phyloP scores from a whole-genome alignment of 2,797 vertebrate genomes.

The Apogon hyalosoma region DNA sequence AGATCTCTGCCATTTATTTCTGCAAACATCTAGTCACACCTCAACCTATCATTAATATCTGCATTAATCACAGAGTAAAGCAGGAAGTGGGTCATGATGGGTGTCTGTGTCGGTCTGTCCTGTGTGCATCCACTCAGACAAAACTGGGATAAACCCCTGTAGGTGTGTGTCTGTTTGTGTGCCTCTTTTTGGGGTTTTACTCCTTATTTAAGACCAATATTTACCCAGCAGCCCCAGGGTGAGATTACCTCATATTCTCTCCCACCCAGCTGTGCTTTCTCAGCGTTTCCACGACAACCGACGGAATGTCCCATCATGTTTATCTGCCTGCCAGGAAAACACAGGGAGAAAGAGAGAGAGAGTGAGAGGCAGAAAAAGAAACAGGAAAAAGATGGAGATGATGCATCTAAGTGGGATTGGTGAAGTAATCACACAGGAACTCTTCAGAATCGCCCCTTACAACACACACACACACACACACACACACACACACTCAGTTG shows the following conservation, averaged over 20 bases:
- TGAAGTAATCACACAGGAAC: conserved; percentile 24
- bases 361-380: conserved; percentile 51
- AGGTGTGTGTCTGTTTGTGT: conserved; percentile 76
- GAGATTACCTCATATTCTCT: conserved; percentile 96
- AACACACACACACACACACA: conserved; percentile 1
- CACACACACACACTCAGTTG: neutral
- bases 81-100: conserved; percentile 68
- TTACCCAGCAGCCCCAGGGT: conserved; percentile 93
- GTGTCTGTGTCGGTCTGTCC: conserved; percentile 55
- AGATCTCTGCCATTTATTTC: conserved; percentile 38
- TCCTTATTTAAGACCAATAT: conserved; percentile 95
- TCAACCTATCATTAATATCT: conserved; percentile 57
- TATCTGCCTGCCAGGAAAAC: conserved; percentile 91
- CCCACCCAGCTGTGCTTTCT: conserved; percentile 95
- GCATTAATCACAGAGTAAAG: conserved; percentile 61
- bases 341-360: conserved; percentile 71
- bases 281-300: conserved; percentile 90
- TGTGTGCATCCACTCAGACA: conserved; percentile 61
- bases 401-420: conserved; percentile 32
- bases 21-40: conserved; percentile 48
- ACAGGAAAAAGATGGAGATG: conserved; percentile 48
- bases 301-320: conserved; percentile 93
- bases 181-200: conserved; percentile 83
- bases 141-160: conserved; percentile 58
- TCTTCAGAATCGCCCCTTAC: neutral